A percentile compares a stretch with the other conserved stretches of the same genome.
Evolutionary conservation across 2,797 vertebrate species (phyloP).

Genomic region (Avahi laniger): DNA sequence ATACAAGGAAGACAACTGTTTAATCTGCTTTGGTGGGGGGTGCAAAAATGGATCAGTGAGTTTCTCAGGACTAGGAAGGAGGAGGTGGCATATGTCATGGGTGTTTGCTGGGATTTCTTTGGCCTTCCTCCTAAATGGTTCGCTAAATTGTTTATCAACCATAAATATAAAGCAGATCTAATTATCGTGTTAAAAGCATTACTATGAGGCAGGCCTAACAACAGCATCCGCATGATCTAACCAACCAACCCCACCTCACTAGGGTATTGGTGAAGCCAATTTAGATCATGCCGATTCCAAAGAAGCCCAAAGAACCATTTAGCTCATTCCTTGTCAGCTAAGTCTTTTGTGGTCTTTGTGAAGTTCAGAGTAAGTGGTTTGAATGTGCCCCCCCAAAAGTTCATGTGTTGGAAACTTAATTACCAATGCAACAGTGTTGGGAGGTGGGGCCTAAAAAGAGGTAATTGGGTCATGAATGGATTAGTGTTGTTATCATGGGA

Average conservation of each 20-base stretch:
- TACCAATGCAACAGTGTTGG: neutral
- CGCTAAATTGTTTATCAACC: too few species aligned
- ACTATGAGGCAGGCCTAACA: too few species aligned
- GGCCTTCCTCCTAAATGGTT: neutral
- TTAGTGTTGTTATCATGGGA: neutral
- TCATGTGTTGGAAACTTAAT: neutral
- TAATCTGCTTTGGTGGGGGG: neutral
- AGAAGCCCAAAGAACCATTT: neutral
- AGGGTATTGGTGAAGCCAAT: too few species aligned
- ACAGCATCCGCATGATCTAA: too few species aligned
- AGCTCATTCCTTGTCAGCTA: neutral
- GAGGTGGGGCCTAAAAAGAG: neutral
- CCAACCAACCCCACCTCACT: too few species aligned
- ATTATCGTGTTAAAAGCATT: too few species aligned
- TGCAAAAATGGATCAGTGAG: neutral
- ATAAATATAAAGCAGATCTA: too few species aligned
- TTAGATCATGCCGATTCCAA: too few species aligned
- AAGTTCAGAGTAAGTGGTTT: neutral
- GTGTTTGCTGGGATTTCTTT: neutral
- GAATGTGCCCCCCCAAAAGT: neutral
- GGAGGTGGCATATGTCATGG: neutral
- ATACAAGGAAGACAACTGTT: neutral
- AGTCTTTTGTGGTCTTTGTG: neutral
- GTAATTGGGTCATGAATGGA: neutral
- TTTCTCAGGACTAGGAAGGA: conserved; percentile 9